phyloP scores from a whole-genome alignment of 2,113 vertebrate genomes.

The Heliornis fulica region DNA sequence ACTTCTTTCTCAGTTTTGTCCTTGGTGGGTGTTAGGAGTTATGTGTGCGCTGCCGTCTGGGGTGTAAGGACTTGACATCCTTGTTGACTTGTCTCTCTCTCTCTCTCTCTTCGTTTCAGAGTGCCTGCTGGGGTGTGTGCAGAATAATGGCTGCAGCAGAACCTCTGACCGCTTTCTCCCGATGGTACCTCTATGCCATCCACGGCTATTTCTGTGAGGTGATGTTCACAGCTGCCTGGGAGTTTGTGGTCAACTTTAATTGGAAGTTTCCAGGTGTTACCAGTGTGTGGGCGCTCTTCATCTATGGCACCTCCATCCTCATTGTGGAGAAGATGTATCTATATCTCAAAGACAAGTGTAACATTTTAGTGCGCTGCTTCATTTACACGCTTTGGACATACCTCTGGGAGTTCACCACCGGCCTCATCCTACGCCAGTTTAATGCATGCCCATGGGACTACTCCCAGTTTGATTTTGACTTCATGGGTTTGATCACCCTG shows the following conservation, averaged over 20 bases:
- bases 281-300: conserved; percentile 97
- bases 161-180: conserved; percentile 90
- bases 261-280: conserved; percentile 98
- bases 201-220: conserved; percentile 99
- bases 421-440: conserved; percentile 92
- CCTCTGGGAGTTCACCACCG: conserved; percentile 95
- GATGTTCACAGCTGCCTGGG: conserved; percentile 99
- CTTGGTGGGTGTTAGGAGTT: not conserved
- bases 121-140: conserved; percentile 23
- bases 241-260: conserved; percentile 93
- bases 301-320: conserved; percentile 98
- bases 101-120: not conserved
- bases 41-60: not conserved
- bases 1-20: not conserved
- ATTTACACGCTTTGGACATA: conserved; percentile 98
- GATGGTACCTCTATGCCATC: conserved; percentile 98
- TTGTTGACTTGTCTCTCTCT: not conserved
- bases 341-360: conserved; percentile 83
- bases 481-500: conserved; percentile 95
- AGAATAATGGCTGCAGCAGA: conserved; percentile 78
- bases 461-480: conserved; percentile 96
- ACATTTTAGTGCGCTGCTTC: conserved; percentile 88
- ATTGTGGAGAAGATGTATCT: conserved; percentile 97
- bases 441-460: conserved; percentile 98
- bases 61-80: not conserved